Conservation (phyloP, 2,113 vertebrate genomes). For the Apodemus sylvaticus region DNA sequence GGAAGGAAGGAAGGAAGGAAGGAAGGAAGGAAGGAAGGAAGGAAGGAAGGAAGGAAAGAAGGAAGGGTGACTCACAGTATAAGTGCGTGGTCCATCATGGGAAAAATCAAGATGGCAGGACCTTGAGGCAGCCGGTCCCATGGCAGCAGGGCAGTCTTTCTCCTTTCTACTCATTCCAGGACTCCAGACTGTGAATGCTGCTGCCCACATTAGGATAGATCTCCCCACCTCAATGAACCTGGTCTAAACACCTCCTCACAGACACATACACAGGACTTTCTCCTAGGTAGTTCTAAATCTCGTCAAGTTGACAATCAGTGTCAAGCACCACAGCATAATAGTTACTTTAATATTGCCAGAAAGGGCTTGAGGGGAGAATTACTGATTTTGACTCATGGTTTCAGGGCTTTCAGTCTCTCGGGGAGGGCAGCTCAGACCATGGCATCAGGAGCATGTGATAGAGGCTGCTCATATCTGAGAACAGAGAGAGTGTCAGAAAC, state of each 20-base stretch:
- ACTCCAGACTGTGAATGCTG: no score
- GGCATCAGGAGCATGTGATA: not conserved
- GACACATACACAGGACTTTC: no score
- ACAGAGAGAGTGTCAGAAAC: not conserved
- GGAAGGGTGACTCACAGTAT: no score
- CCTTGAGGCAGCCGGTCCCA: not conserved
- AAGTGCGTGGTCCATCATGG: not conserved
- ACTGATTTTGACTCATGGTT: not conserved
- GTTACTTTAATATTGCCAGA: not conserved
- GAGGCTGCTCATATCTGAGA: not conserved
- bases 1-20: no score
- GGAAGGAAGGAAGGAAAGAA: no score
- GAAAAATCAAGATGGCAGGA: no score
- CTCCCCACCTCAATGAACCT: not conserved
- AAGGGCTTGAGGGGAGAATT: not conserved
- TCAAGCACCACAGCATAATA: not conserved
- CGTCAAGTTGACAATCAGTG: not conserved
- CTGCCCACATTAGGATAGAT: not conserved
- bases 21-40: no score
- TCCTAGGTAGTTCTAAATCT: not conserved
- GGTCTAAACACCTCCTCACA: no score
- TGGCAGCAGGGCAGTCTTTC: not conserved
- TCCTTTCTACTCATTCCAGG: not conserved
- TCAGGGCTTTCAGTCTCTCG: not conserved
- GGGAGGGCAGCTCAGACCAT: not conserved